A percentile compares a stretch with the other conserved stretches of the same genome.
phyloP scores from a whole-genome alignment of 2,113 vertebrate species.

The Ellobius talpinus region DNA sequence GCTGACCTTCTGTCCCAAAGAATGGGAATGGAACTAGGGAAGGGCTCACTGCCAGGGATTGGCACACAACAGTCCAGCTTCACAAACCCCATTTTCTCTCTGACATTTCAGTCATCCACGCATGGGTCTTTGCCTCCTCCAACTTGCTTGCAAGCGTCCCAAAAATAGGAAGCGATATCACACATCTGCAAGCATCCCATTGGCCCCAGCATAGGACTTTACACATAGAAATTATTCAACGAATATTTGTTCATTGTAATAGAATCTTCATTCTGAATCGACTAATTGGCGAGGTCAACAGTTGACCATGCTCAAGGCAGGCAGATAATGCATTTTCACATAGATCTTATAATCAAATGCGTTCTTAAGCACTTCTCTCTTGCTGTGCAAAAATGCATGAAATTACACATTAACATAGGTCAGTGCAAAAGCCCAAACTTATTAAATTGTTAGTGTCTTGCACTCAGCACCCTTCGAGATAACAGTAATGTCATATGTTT shows the following conservation, averaged over 20 bases:
- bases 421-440: conserved; percentile 68
- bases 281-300: conserved; percentile 78
- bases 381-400: conserved; percentile 73
- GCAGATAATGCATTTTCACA: conserved; percentile 80
- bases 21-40: background rate
- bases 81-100: background rate
- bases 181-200: background rate
- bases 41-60: background rate
- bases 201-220: background rate
- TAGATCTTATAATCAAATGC: conserved; percentile 77
- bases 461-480: conserved; percentile 64
- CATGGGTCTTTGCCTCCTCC: background rate
- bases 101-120: background rate
- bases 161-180: background rate
- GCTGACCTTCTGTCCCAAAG: background rate
- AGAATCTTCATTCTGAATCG: conserved; percentile 76
- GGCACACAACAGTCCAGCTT: background rate
- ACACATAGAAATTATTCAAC: conserved; percentile 43
- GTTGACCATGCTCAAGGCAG: conserved; percentile 73
- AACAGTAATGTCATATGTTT: conserved; percentile 70
- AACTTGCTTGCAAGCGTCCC: background rate
- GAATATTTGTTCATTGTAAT: conserved; percentile 75
- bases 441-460: conserved; percentile 74
- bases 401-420: conserved; percentile 77
- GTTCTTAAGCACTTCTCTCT: conserved; percentile 57